phyloP scores from a whole-genome alignment of 1,140 invertebrate genomes.

The Drosophila nikananu region DNA sequence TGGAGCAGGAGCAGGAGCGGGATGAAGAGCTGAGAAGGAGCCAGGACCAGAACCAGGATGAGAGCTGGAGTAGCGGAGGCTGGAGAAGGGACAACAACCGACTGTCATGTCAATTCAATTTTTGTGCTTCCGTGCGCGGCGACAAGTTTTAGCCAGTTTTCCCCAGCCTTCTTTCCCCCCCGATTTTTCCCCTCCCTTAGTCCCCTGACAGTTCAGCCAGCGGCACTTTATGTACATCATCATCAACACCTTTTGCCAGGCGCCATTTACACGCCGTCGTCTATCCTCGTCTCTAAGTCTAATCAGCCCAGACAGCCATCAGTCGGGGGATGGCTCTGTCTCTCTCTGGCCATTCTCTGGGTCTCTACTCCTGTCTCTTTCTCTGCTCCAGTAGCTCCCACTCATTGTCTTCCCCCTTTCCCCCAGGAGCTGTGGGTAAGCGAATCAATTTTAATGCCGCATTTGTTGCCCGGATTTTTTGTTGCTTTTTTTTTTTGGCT shows the following conservation, averaged over 20 bases:
- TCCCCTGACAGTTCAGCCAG: constrained; percentile 64
- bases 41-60: not conserved
- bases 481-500: constrained; percentile 40
- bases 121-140: constrained; percentile 83
- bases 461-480: constrained; percentile 77
- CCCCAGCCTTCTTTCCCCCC: not conserved
- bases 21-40: not conserved
- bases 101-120: constrained; percentile 84
- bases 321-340: constrained; percentile 28
- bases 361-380: not conserved
- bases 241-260: constrained; percentile 79
- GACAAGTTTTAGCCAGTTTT: constrained; percentile 79
- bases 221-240: constrained; percentile 80
- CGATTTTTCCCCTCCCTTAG: not conserved
- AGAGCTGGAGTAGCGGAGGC: not conserved
- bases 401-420: constrained; percentile 17
- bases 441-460: constrained; percentile 80
- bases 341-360: not conserved
- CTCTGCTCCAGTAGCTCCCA: not conserved
- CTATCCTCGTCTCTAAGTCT: constrained; percentile 80
- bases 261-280: constrained; percentile 82
- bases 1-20: not conserved
- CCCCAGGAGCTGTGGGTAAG: constrained; percentile 39
- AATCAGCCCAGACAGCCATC: constrained; percentile 76
- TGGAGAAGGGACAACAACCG: constrained; percentile 47